Percentiles rank a stretch among this genome's conserved stretches.
Evolutionary conservation across 2,113 vertebrate genomes (phyloP).

Genomic region (Barbus barbus): DNA sequence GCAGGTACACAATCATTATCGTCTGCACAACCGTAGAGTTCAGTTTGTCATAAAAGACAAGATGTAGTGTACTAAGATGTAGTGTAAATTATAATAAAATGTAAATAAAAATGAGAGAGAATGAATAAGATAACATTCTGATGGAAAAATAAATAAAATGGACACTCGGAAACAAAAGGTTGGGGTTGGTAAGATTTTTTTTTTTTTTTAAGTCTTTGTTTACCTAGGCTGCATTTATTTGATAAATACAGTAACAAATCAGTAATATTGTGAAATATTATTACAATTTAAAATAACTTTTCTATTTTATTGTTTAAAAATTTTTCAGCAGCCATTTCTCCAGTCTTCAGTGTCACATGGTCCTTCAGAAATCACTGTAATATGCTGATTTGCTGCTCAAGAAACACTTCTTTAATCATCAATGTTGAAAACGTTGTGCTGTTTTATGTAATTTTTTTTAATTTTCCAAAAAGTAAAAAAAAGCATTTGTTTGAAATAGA

Average conservation of each 20-base stretch:
- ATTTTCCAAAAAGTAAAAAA: too few relatives aligned
- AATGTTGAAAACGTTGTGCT: too few relatives aligned
- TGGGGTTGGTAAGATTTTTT: background rate
- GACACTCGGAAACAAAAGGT: too few relatives aligned
- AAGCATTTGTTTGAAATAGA: too few relatives aligned
- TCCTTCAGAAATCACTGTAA: background rate
- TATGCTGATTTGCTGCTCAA: background rate
- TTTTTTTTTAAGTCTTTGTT: background rate
- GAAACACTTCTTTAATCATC: too few relatives aligned
- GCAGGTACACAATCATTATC: constrained; percentile 78
- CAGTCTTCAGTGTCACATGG: background rate
- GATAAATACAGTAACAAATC: background rate
- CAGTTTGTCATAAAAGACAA: background rate
- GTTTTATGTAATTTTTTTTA: too few relatives aligned
- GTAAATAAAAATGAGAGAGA: background rate
- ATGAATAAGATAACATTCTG: background rate
- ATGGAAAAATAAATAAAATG: background rate
- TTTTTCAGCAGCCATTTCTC: background rate
- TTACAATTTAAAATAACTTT: background rate
- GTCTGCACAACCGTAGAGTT: background rate
- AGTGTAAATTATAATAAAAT: background rate
- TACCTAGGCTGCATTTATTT: too few relatives aligned
- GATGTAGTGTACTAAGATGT: background rate
- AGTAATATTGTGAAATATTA: background rate
- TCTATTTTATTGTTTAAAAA: background rate